These are phyloP conservation scores for Lepus townsendii DNA, from an alignment of 2,797 vertebrate genomes.

Conservation along the genomic window DNA sequence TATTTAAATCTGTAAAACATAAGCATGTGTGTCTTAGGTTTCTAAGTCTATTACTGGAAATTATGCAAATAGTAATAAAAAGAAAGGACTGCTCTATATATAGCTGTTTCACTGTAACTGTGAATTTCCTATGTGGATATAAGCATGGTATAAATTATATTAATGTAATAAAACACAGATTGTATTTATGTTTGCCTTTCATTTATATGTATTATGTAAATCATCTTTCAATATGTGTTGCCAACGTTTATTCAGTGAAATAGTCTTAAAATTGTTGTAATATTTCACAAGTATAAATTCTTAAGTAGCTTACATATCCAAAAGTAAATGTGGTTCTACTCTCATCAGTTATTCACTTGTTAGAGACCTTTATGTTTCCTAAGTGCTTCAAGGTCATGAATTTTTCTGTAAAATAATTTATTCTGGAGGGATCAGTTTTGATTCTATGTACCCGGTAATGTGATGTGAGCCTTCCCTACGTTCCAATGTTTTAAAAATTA, in stretches of 20 bases:
- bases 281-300: constrained; percentile 52
- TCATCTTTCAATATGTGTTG: constrained; percentile 49
- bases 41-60: constrained; percentile 35
- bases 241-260: constrained; percentile 18
- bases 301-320: constrained; percentile 47
- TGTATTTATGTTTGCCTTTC: constrained; percentile 55
- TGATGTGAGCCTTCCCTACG: constrained; percentile 28
- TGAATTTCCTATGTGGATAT: constrained; percentile 57
- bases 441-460: background rate
- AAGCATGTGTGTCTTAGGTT: constrained; percentile 4
- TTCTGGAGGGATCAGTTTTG: constrained; percentile 51
- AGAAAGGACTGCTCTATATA: constrained; percentile 14
- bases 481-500: constrained; percentile 22
- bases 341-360: constrained; percentile 16
- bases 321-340: constrained; percentile 28
- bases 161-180: constrained; percentile 33
- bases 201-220: constrained; percentile 32
- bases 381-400: background rate
- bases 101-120: constrained; percentile 55
- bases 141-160: constrained; percentile 58
- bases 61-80: constrained; percentile 26
- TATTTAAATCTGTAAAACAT: constrained; percentile 1
- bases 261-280: constrained; percentile 62
- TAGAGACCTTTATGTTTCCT: constrained; percentile 26
- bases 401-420: background rate